A percentile compares a stretch with the other conserved stretches of the same genome.
phyloP scores from a whole-genome alignment of 2,888 invertebrate species.

The Ormyrus nitidulus region DNA sequence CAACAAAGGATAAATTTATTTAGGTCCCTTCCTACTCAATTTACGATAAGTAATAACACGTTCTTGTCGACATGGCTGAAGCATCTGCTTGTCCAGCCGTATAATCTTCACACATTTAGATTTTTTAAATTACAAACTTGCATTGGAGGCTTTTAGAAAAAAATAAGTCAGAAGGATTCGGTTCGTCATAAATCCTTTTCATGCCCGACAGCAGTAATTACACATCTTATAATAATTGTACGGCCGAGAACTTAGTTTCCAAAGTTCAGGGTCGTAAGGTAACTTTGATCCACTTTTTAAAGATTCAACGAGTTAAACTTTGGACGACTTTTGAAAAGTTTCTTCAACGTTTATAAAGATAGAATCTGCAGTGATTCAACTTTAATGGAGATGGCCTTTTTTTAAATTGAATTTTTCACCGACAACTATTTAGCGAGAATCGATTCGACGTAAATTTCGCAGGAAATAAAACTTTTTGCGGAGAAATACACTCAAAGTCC shows the following conservation, averaged over 20 bases:
- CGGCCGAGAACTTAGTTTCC: not conserved
- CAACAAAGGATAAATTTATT: not conserved
- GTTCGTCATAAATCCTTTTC: not conserved
- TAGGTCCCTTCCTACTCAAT: not conserved
- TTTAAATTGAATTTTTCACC: no score
- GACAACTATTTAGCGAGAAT: no score
- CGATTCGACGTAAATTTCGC: no score
- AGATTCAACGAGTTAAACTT: not conserved
- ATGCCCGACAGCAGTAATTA: no score
- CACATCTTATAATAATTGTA: not conserved
- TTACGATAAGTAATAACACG: not conserved
- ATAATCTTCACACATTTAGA: conserved; percentile 1
- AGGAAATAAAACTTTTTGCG: no score
- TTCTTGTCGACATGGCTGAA: not conserved
- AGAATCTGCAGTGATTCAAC: no score
- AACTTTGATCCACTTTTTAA: not conserved
- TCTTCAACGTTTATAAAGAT: no score
- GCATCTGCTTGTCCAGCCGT: conserved; percentile 6
- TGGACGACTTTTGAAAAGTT: no score
- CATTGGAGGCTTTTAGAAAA: not conserved
- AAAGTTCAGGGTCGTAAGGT: not conserved
- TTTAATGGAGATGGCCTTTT: no score
- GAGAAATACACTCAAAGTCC: no score
- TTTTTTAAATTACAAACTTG: not conserved
- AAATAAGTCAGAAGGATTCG: not conserved